phyloP scores from a whole-genome alignment of 2,888 invertebrate genomes.

The Dioctria linearis region DNA sequence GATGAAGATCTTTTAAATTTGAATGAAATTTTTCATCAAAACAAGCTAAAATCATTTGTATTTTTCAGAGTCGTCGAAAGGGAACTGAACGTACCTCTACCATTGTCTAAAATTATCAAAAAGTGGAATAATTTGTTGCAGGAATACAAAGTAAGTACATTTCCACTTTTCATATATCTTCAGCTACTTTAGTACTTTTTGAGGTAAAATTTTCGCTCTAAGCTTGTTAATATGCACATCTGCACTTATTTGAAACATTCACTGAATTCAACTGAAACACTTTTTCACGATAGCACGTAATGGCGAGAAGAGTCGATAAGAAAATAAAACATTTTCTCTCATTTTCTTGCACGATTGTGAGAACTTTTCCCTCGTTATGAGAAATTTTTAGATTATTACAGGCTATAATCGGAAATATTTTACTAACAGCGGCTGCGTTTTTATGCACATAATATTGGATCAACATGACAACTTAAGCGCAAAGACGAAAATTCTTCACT shows the following conservation, averaged over 20 bases:
- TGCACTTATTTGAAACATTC: conserved; percentile 36
- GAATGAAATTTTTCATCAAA: background rate
- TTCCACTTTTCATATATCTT: conserved; percentile 2
- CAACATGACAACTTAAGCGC: background rate
- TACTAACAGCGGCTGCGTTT: background rate
- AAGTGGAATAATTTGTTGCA: conserved; percentile 72
- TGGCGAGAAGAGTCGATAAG: conserved; percentile 26
- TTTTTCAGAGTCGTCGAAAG: conserved; percentile 69
- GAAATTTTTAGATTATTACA: conserved; percentile 36
- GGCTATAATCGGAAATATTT: conserved; percentile 22
- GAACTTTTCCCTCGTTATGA: conserved; percentile 44
- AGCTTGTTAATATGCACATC: conserved; percentile 48
- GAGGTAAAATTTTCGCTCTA: conserved; percentile 23
- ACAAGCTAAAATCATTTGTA: conserved; percentile 16
- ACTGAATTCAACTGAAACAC: conserved; percentile 48
- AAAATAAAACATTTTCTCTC: conserved; percentile 33
- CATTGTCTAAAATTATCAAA: conserved; percentile 71
- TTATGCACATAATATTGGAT: conserved; percentile 1
- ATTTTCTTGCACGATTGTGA: conserved; percentile 46
- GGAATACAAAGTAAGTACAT: conserved; percentile 68
- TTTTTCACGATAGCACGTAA: conserved; percentile 18
- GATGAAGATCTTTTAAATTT: too few species aligned
- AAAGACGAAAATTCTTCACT: conserved; percentile 17
- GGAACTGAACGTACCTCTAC: conserved; percentile 70
- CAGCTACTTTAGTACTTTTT: conserved; percentile 23